Evolutionary conservation across 2,113 vertebrate species (phyloP), one percentile per base, ranked within the genome.

Genomic region (Centropus bengalensis): DNA sequence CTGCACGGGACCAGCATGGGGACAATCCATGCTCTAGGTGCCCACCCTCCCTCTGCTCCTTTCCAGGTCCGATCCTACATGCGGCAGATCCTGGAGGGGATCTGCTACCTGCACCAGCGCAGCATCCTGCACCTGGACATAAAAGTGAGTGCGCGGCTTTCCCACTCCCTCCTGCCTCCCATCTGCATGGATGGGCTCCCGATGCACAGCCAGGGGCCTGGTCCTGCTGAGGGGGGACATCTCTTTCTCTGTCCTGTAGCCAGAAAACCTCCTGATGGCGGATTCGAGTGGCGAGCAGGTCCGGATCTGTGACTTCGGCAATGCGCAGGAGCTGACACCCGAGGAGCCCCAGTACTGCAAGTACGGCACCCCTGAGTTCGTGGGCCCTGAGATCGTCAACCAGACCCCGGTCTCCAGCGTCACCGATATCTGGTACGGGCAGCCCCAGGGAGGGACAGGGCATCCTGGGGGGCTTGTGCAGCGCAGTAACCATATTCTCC

Each of bases 281-380:
- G 98, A 99, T 16, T 89, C 93, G 2, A 98, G 97, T 10, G 97
- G 98, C 0, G 99, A 99, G 94, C 99, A 99, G 93, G 98, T 99
- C 93, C 97, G 99, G 75, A 98, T 99, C 95, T 99, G 99, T 58
- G 99, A 99, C 93, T 99, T 99, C 0, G 99, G 99, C 75, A 99
- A 99, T 0, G 98, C 99, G 0, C 96, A 99, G 83, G 98, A 97
- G 68, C 63, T 99, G 92, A 99, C 94, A 0, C 98, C 98, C 0
- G 98, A 98, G 22, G 99, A 99, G 67, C 97, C 98, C 7, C 99
- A 99, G 88, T 99, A 99, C 96, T 99, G 99, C 98, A 99, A 98
- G 78, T 99, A 99, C 0, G 99, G 99, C 91, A 99, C 99, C 4
- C 99, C 99, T 0, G 99, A 99, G 97, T 99, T 99, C 3, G 98